Base-by-base conservation (phyloP, 1,140 invertebrate genomes). In the Neodiprion fabricii region DNA sequence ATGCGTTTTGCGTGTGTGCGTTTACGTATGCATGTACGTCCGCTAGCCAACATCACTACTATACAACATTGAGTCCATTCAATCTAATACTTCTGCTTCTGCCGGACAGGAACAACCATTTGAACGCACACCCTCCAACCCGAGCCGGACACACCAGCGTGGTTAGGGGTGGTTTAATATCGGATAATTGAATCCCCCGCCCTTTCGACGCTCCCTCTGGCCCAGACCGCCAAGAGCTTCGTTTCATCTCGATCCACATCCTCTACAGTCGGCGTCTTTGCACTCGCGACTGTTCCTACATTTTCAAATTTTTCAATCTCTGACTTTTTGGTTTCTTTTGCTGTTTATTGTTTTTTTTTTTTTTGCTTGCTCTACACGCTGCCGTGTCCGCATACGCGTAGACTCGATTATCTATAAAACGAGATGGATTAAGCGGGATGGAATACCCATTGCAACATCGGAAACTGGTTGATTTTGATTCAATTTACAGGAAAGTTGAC, bases 91-190 rank as follows among this genome's bases (percentile, higher is more conserved):
- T 88, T 86, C 83, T 84, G 81, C 49, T 48, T 71, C 40, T 71
- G 5, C 17, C 47, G 12, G 49, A 48, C 80, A 81, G 79, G 78
- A 85, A 86, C 85, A 82, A 85, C 84, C 83, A 85, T 87, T 86
- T 83, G 75, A 86, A 84, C 84, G 79, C 81, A 82, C 79, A 83
- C 81, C 81, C 17, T 21, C 78, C 75, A 81, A 83, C 84, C 80
- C 79, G 81, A 79, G 78, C 77, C 79, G 21, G 67, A 47, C 80
- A 81, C 85, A 86, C 83, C 83, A 83, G 85, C 85, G 82, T 84
- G 83, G 85, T 85, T 84, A 88, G 83, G 85, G 84, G 86, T 82
- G 86, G 86, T 88, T 88, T 88, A 88, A 88, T 88, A 88, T 88
- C 86, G 85, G 86, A 88, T 88, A 88, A 88, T 88, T 88, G 86